Evolutionary conservation across 37 sponge, comb jelly and placozoan genomes (phyloP).

Genomic region (Geodia barretti): DNA sequence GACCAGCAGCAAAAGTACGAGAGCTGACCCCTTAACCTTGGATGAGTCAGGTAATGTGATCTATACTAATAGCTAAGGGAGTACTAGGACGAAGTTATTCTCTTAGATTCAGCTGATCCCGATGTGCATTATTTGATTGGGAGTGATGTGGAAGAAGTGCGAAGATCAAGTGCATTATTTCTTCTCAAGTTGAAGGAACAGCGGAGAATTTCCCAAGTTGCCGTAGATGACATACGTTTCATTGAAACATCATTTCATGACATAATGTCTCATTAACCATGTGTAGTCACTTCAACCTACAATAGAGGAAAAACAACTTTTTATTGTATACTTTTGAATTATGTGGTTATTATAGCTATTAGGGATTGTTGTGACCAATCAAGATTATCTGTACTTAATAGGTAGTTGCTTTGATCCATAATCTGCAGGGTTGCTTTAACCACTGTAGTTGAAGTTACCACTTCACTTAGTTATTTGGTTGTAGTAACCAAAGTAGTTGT

Average conservation of each 20-base stretch:
- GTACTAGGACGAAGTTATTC: no score
- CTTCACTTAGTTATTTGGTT: background rate
- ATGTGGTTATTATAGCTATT: background rate
- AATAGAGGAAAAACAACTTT: background rate
- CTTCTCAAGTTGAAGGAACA: conserved; percentile 30
- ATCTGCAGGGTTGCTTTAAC: background rate
- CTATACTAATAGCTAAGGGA: no score
- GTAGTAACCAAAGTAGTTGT: background rate
- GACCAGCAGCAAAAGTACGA: no score
- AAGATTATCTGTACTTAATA: background rate
- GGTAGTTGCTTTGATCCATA: background rate
- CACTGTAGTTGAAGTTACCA: background rate
- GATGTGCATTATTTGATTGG: background rate
- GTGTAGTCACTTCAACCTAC: background rate
- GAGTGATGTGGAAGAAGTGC: background rate
- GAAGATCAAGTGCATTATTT: conserved; percentile 18
- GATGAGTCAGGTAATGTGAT: no score
- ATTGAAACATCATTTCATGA: background rate
- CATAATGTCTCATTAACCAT: no score
- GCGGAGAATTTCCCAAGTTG: conserved; percentile 18
- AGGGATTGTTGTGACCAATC: no score
- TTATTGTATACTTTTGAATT: no score
- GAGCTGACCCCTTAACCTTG: no score
- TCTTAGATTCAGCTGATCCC: background rate
- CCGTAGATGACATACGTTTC: conserved; percentile 26